These are phyloP conservation scores for Donacobius atricapilla DNA, from an alignment of 2,113 vertebrate species.

Conservation along the genomic window DNA sequence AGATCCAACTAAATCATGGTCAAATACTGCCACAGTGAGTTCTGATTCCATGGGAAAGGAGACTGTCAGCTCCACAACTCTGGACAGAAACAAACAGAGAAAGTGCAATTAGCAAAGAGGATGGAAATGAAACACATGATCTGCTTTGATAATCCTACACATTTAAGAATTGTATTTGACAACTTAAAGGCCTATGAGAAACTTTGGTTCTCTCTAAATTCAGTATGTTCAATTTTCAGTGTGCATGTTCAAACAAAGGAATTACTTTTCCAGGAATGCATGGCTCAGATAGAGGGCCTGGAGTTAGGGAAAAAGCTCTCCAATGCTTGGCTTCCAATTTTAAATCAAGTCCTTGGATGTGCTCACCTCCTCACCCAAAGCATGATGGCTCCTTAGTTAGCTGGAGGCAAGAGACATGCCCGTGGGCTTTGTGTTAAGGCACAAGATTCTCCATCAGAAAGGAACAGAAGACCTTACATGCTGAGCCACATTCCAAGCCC, in stretches of 20 bases:
- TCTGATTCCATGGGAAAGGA: constrained; percentile 90
- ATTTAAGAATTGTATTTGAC: neutral
- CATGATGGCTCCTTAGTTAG: neutral
- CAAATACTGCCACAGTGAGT: constrained; percentile 80
- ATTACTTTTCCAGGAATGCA: neutral
- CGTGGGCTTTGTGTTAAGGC: neutral
- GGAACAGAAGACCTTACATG: neutral
- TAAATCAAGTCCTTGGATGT: neutral
- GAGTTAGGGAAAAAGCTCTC: neutral
- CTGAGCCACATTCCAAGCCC: neutral
- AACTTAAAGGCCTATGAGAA: neutral
- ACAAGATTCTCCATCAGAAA: neutral
- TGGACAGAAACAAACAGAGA: constrained; percentile 42
- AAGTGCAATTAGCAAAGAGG: neutral
- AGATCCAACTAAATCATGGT: constrained; percentile 88
- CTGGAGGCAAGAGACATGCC: neutral
- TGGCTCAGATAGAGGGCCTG: neutral
- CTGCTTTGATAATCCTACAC: neutral
- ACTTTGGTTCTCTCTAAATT: neutral
- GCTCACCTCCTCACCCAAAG: neutral
- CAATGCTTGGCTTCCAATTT: neutral
- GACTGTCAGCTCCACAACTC: constrained; percentile 87
- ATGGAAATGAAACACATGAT: neutral
- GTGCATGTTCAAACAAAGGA: neutral
- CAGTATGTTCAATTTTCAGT: neutral